Evolutionary conservation across 1,140 invertebrate species (phyloP).

Genomic region (Drosophila elegans): DNA sequence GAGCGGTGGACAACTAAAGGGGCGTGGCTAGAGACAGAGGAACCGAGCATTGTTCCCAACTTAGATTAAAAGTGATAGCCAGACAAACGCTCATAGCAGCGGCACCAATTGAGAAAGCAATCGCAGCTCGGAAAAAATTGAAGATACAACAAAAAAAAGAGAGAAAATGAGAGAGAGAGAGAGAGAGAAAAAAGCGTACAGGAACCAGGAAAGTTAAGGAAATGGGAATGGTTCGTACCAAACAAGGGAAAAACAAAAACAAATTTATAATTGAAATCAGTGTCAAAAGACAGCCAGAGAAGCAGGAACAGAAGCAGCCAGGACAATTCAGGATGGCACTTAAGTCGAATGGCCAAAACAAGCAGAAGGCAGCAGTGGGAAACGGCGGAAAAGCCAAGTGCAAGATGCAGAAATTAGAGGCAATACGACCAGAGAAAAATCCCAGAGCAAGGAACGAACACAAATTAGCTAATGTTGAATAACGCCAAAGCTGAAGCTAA

Average conservation of each 20-base stretch:
- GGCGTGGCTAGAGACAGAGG: not conserved
- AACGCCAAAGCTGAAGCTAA: slow-evolving; percentile 56
- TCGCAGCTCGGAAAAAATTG: slow-evolving; percentile 23
- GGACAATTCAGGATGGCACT: slow-evolving; percentile 53
- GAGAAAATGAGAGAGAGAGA: not conserved
- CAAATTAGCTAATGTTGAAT: slow-evolving; percentile 81
- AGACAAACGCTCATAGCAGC: slow-evolving; percentile 54
- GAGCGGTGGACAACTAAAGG: not conserved
- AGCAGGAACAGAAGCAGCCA: slow-evolving; percentile 16
- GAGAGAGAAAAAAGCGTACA: not conserved
- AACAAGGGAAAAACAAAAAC: slow-evolving; percentile 29
- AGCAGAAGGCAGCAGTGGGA: slow-evolving; percentile 10
- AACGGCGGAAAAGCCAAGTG: slow-evolving; percentile 13
- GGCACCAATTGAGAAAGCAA: slow-evolving; percentile 70
- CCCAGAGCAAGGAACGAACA: slow-evolving; percentile 40
- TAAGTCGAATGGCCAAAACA: slow-evolving; percentile 50
- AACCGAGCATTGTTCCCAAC: slow-evolving; percentile 61
- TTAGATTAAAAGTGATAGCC: slow-evolving; percentile 72
- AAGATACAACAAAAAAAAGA: not conserved
- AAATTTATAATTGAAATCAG: slow-evolving; percentile 83
- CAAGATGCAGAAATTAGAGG: slow-evolving; percentile 47
- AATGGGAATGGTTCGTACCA: slow-evolving; percentile 19
- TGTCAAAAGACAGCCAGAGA: slow-evolving; percentile 59
- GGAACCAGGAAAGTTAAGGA: slow-evolving; percentile 8
- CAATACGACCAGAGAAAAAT: slow-evolving; percentile 1